Percentiles rank a stretch among this genome's conserved stretches.
Conservation (phyloP, 1,140 invertebrate genomes). For the Hylyphantes graminicola region DNA sequence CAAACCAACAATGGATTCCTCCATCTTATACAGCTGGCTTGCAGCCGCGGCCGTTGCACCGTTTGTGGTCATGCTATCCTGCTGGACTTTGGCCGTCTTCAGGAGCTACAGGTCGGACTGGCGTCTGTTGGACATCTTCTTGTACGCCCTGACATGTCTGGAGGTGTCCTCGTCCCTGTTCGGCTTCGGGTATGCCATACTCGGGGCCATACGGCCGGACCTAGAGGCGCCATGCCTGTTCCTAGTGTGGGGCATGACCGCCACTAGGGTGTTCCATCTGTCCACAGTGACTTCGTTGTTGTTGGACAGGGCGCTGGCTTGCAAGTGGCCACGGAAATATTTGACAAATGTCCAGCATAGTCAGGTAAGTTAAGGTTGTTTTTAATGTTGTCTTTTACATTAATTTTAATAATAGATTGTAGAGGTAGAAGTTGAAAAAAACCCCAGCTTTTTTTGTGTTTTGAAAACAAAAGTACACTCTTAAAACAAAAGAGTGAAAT, state of each 20-base stretch:
- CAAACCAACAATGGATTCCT: conserved; percentile 35
- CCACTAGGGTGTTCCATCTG: conserved; percentile 71
- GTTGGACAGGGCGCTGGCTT: conserved; percentile 69
- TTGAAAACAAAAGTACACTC: too few species aligned
- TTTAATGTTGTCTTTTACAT: too few species aligned
- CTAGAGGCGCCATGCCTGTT: conserved; percentile 67
- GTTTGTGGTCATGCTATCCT: conserved; percentile 61
- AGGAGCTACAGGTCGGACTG: conserved; percentile 71
- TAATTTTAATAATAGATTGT: too few species aligned
- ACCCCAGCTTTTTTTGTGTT: too few species aligned
- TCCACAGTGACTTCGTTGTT: conserved; percentile 70
- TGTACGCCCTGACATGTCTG: conserved; percentile 70
- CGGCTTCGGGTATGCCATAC: conserved; percentile 68
- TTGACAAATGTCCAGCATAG: conserved; percentile 69
- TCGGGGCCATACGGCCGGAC: conserved; percentile 69
- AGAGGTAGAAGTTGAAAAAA: too few species aligned
- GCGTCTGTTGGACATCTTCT: conserved; percentile 72
- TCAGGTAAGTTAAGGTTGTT: conserved; percentile 63
- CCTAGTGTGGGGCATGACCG: conserved; percentile 70
- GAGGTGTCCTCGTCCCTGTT: conserved; percentile 70
- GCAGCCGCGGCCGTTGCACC: conserved; percentile 61
- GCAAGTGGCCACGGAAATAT: conserved; percentile 69
- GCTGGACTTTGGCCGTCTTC: conserved; percentile 66
- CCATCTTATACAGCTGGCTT: conserved; percentile 62
- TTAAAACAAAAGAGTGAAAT: too few species aligned